Evolutionary conservation across 2,113 vertebrate genomes (phyloP), one percentile per base, ranked within the genome.

Genomic region (Oncorhynchus gorbuscha): DNA sequence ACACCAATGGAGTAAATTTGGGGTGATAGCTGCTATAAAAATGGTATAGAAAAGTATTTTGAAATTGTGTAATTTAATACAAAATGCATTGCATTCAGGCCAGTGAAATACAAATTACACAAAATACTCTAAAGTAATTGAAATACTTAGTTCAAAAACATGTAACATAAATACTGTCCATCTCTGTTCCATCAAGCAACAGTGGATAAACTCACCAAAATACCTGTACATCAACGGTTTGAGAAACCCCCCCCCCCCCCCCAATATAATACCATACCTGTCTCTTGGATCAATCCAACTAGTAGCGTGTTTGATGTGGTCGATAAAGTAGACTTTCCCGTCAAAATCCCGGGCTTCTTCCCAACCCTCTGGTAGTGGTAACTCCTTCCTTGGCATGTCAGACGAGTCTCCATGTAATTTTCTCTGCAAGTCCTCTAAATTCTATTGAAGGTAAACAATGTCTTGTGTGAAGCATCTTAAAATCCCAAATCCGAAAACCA

Each of bases 271-370:
- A 73, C n/a, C 86, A 9, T 93, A 98, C 97, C 97, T 97, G 95
- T 98, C 97, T 86, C 97, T 89, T 69, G 97, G 97, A 90, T 98
- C 97, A 83, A 98, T 95, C 97, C 97, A 98, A 93, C 97, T 98
- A 81, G 97, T 98, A 87, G 92, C 93, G 74, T 96, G 94, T 92
- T 92, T 94, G 82, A 93, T 90, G 93, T 99, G 97, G 87, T 99
- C 96, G 84, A 99, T 95, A 92, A 96, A 99, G 66, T 97, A 98
- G 83, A 96, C 93, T 89, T 97, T 98, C 78, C 97, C 97, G 89
- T 98, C 97, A 91, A 95, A 97, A 94, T 99, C 97, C 85, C 92
- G 93, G 89, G 97, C 95, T 92, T 97, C 95, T 92, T 98, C 97
- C 97, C 97, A 98, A 90, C 97, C 97, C 88, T 95, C 94, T 77